Percentiles rank a stretch among this genome's conserved stretches.
Evolutionary conservation across 2,113 vertebrate genomes (phyloP).

Genomic region (Oryzias javanicus): DNA sequence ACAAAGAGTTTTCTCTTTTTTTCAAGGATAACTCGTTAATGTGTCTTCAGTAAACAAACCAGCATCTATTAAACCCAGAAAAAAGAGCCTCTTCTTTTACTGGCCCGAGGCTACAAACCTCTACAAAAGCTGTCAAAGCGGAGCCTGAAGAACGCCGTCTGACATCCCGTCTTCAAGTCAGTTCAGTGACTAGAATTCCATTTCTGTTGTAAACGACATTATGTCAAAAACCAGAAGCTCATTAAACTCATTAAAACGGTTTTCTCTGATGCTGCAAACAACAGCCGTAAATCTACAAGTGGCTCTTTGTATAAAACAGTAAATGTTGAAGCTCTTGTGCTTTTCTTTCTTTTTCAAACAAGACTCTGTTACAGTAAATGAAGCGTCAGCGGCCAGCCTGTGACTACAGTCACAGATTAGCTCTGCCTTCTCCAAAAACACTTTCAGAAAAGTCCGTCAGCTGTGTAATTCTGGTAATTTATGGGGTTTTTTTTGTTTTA

Average conservation of each 20-base stretch:
- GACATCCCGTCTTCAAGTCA: background rate
- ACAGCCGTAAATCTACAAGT: constrained; percentile 1
- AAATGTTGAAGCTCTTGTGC: constrained; percentile 14
- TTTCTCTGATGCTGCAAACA: too few species aligned
- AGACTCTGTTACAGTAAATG: constrained; percentile 60
- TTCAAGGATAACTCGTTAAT: constrained; percentile 38
- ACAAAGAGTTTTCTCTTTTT: constrained; percentile 25
- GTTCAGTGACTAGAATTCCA: background rate
- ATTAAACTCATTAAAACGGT: background rate
- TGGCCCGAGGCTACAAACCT: constrained; percentile 16
- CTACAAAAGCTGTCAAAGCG: constrained; percentile 12
- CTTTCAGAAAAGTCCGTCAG: constrained; percentile 58
- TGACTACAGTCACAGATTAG: constrained; percentile 67
- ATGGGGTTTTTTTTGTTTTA: constrained; percentile 46
- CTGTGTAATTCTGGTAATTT: constrained; percentile 74
- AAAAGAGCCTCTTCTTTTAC: constrained; percentile 37
- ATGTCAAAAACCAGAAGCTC: too few species aligned
- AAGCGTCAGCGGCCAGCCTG: constrained; percentile 48
- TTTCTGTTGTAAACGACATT: too few species aligned
- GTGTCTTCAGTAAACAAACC: constrained; percentile 37
- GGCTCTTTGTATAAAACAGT: background rate
- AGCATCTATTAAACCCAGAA: constrained; percentile 27
- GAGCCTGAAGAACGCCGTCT: constrained; percentile 12
- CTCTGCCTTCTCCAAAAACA: constrained; percentile 39
- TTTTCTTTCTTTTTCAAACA: constrained; percentile 34